Conservation (phyloP, 1,140 invertebrate genomes). For the Nylanderia fulva region DNA sequence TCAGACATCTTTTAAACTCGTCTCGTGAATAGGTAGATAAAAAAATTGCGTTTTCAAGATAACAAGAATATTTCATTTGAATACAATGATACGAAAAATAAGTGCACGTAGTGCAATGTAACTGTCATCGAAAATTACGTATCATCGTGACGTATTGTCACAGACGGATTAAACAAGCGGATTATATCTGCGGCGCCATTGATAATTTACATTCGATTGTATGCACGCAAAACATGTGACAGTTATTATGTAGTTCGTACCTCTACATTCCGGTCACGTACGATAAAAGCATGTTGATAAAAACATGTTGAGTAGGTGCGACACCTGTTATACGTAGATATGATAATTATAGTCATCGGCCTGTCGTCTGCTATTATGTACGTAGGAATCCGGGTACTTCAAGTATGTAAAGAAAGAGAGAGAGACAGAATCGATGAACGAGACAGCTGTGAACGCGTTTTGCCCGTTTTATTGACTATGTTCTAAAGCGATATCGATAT, state of each 20-base stretch:
- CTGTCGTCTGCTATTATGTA: slow-evolving; percentile 43
- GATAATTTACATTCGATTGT: not conserved
- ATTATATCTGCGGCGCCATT: slow-evolving; percentile 6
- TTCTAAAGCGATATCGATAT: slow-evolving; percentile 40
- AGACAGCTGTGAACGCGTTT: slow-evolving; percentile 41
- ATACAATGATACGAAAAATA: not conserved
- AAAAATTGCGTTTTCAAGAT: slow-evolving; percentile 20
- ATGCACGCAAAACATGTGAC: not conserved
- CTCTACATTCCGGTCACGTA: slow-evolving; percentile 11
- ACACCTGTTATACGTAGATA: slow-evolving; percentile 56
- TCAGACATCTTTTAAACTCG: not conserved
- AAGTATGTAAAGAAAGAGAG: slow-evolving; percentile 32
- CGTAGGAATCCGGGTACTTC: slow-evolving; percentile 46
- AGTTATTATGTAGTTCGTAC: slow-evolving; percentile 21
- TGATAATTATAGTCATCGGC: slow-evolving; percentile 58
- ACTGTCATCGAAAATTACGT: not conserved
- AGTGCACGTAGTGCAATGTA: too few relatives aligned
- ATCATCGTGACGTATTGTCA: not conserved
- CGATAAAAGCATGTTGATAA: slow-evolving; percentile 22
- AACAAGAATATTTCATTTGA: not conserved
- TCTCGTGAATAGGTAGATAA: not conserved
- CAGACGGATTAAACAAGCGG: not conserved
- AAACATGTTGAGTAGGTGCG: slow-evolving; percentile 36
- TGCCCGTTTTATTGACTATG: slow-evolving; percentile 44
- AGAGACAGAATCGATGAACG: slow-evolving; percentile 8